Conservation (phyloP, 2,888 invertebrate genomes). For the Trachelus iudaicus region DNA sequence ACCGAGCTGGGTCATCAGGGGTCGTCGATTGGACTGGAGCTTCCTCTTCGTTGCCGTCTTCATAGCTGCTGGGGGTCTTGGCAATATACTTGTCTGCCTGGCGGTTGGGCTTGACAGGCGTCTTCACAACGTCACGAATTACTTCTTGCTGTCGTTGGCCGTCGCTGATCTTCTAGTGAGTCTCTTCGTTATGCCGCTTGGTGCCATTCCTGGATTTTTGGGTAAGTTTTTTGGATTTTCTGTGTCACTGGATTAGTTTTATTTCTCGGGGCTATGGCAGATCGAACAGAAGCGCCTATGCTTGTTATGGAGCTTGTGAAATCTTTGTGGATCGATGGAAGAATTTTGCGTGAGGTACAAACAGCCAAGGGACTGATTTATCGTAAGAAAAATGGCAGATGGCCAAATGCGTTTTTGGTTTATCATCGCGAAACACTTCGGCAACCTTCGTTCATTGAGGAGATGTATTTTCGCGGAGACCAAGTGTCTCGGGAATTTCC, state of each 20-base stretch:
- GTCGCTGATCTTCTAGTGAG: slow-evolving; percentile 94
- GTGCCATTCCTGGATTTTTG: slow-evolving; percentile 91
- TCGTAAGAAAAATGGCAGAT: no score
- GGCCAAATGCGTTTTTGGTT: no score
- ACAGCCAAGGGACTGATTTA: no score
- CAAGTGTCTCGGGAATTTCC: no score
- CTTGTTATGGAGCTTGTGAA: no score
- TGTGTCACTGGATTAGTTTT: neutral
- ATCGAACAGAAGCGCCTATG: no score
- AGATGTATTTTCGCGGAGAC: no score
- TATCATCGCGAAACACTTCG: no score
- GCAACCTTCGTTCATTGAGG: no score
- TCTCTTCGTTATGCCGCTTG: slow-evolving; percentile 95
- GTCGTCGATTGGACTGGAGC: slow-evolving; percentile 75
- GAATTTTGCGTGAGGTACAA: no score
- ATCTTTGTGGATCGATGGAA: no score
- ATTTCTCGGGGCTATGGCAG: neutral
- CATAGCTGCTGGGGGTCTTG: slow-evolving; percentile 88
- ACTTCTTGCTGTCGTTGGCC: slow-evolving; percentile 92
- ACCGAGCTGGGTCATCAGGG: slow-evolving; percentile 26
- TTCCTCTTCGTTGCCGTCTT: slow-evolving; percentile 86
- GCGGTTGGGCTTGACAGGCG: slow-evolving; percentile 91
- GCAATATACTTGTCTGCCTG: slow-evolving; percentile 93
- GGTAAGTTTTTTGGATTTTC: slow-evolving; percentile 73
- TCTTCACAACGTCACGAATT: slow-evolving; percentile 95